phyloP scores from a whole-genome alignment of 2,797 vertebrate genomes.

The Pampus argenteus region DNA sequence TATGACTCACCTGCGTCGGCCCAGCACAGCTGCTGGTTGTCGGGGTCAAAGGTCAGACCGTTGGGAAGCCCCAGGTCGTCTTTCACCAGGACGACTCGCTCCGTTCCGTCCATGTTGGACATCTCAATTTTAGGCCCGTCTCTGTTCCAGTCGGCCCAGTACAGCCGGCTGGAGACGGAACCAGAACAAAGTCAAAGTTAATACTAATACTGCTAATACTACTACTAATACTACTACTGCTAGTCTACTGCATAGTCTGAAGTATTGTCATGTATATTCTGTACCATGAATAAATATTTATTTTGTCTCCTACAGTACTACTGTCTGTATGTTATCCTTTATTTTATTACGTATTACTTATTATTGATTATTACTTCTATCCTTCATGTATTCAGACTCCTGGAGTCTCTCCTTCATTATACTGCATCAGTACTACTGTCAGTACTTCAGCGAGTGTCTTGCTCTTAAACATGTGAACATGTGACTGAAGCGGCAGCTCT shows the following conservation, averaged over 20 bases:
- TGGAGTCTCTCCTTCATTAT: too few species aligned
- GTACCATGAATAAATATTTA: too few species aligned
- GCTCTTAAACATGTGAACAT: too few species aligned
- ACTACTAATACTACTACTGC: not conserved
- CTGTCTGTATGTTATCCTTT: too few species aligned
- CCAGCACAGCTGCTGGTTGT: slow-evolving; percentile 92
- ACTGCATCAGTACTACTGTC: not conserved
- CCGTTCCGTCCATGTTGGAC: slow-evolving; percentile 93
- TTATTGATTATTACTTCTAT: too few species aligned
- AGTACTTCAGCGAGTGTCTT: too few species aligned
- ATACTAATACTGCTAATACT: not conserved
- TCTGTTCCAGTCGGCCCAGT: slow-evolving; percentile 97
- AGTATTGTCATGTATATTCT: too few species aligned
- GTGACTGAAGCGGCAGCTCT: too few species aligned
- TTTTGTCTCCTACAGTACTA: too few species aligned
- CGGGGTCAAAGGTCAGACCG: slow-evolving; percentile 89
- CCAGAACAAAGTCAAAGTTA: not conserved
- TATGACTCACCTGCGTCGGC: slow-evolving; percentile 95
- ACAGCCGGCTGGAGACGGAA: slow-evolving; percentile 86
- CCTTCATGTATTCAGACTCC: too few species aligned
- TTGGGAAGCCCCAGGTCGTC: slow-evolving; percentile 92
- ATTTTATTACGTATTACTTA: too few species aligned
- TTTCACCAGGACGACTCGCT: slow-evolving; percentile 88
- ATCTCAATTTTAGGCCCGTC: slow-evolving; percentile 95
- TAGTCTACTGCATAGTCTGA: too few species aligned